Evolutionary conservation across 2,888 invertebrate genomes (phyloP), one percentile per base, ranked within the genome.

Genomic region (Dilophus febrilis): DNA sequence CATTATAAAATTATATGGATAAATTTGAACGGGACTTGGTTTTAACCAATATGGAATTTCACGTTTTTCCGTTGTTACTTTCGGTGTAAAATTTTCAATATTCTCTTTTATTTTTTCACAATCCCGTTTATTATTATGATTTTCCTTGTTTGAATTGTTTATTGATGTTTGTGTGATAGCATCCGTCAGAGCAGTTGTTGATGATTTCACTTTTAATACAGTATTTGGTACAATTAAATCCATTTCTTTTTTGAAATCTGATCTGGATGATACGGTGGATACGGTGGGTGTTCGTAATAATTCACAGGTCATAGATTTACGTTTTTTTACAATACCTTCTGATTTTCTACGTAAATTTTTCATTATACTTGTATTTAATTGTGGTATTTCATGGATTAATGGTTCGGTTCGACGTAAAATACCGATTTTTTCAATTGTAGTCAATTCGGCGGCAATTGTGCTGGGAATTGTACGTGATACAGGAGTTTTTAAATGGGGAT

Each of bases 1-100:
- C 50, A 64, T 68, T 33, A 73, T 69, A 49, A 74, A 72, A 49
- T 72, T 72, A 47, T 71, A 71, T 13, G 73, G 72, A 59, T 68
- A 66, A 6, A 67, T 61, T 46, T 64, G 56, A 5, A 64, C 54
- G 11, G 61, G 44, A 3, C 56, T 53, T 4, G 57, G 55, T 44
- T 57, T 55, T n/a, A 66, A 46, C 62, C 61, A 65, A 40, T 49
- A 51, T 1, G 61, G 58, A 26, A 44, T 14, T 17, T 17, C 12
- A 10, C 8, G 11, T 33, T 33, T 8, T 4, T 4, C 12, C 6
- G 22, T n/a, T 12, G 14, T 13, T 4, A 11, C 34, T 17, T 32
- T 5, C 12, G 12, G 18, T 19, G 18, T 14, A 10, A 4, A 4
- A 13, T 18, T 13, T 22, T 22, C 22, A 6, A 22, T n/a, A 12